Base-by-base conservation (phyloP, 1,140 invertebrate species). In the Caenorhabditis briggsae region DNA sequence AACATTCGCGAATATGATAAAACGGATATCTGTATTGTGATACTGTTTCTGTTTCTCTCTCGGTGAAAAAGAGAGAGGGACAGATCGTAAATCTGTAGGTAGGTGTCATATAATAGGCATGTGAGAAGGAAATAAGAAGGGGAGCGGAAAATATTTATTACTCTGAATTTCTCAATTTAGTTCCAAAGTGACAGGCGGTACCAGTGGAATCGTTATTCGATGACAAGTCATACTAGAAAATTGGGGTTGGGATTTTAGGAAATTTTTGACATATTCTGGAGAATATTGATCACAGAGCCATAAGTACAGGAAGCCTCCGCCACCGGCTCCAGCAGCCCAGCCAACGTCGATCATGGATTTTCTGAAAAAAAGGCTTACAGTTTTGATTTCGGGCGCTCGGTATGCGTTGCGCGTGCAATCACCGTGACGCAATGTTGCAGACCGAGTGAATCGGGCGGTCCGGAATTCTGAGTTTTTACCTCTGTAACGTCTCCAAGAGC, bases 71-170 rank as follows among this genome's bases (percentile, higher is more conserved):
- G n/a, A n/a, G n/a, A 9, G 16, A 65, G 2, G 5, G n/a, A 23
- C 70, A 33, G 46, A 78, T 78, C 70, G 70, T 78, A 78, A 78
- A 78, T 78, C 46, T 78, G 70, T 78, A 78, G 70, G 70, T 78
- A 78, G 70, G 70, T 78, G 70, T 78, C 46, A 50, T 78, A 50
- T 78, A 78, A 78, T 78, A 78, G 70, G 70, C 70, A 70, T 70
- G 65, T 70, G 65, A 70, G 65, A 70, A 48, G n/a, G 18, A 46
- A 18, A 20, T 25, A 78, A 23, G n/a, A n/a, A n/a, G n/a, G 33
- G 33, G 20, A 5, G 23, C 11, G 11, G 11, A 33, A 18, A 33
- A 65, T 65, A 65, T 65, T 65, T 65, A 65, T 65, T 65, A 41
- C 61, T n/a, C 50, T 61, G 3, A 61, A 20, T 25, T 25, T 23